Evolutionary conservation across 2,797 vertebrate genomes (phyloP).

Genomic region (Gobionotothen gibberifrons): DNA sequence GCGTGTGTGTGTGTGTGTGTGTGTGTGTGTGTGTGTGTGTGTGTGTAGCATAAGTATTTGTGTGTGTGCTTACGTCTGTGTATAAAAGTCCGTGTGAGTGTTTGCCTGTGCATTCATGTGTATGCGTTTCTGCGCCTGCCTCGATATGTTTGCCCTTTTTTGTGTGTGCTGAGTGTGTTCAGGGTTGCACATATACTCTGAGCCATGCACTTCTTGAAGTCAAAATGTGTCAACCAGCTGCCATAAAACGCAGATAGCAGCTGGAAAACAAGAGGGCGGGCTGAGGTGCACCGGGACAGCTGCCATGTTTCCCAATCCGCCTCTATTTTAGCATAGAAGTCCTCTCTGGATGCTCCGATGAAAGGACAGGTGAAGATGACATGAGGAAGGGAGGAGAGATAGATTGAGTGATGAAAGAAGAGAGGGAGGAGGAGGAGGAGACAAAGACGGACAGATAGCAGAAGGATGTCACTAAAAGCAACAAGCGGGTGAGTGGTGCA

Average conservation of each 20-base stretch:
- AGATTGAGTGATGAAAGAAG: constrained; percentile 51
- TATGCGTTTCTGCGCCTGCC: constrained; percentile 37
- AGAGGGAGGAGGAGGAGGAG: constrained; percentile 42
- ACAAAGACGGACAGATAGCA: constrained; percentile 23
- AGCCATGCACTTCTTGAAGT: constrained; percentile 56
- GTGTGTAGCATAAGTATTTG: constrained; percentile 36
- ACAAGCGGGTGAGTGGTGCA: constrained; percentile 50
- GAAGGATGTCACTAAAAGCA: constrained; percentile 47
- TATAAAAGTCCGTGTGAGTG: constrained; percentile 34
- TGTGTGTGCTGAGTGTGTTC: constrained; percentile 22
- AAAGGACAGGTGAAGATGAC: constrained; percentile 66
- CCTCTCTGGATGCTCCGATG: constrained; percentile 42
- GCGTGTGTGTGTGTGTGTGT: constrained; percentile 32
- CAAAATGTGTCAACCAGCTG: constrained; percentile 69
- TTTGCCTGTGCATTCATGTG: constrained; percentile 62
- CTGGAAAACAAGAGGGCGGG: constrained; percentile 64
- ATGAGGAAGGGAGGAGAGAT: constrained; percentile 44
- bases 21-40: constrained; percentile 37
- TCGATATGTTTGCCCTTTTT: constrained; percentile 32
- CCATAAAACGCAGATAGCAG: constrained; percentile 64
- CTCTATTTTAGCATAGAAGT: constrained; percentile 49
- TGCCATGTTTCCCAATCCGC: constrained; percentile 54
- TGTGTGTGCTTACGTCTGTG: constrained; percentile 47
- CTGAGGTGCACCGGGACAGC: constrained; percentile 46
- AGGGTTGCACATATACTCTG: constrained; percentile 41